phyloP scores from a whole-genome alignment of 2,888 invertebrate species.

The Prosopocoilus inquinatus region DNA sequence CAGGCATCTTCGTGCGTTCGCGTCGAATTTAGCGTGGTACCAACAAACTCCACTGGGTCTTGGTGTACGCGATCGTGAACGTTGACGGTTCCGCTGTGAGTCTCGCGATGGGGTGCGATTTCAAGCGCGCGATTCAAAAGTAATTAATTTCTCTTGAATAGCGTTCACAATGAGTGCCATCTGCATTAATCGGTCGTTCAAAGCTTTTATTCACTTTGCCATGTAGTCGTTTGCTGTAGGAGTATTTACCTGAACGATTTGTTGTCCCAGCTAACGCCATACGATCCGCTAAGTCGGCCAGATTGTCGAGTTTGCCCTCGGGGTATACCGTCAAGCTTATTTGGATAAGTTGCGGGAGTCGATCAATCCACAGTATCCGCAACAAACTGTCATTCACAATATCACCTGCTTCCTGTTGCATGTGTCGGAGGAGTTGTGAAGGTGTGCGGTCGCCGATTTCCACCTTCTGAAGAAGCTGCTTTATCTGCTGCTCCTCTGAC shows the following conservation, averaged over 20 bases:
- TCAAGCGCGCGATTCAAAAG: background rate
- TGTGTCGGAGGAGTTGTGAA: constrained; percentile 13
- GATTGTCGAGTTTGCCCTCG: background rate
- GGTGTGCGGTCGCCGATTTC: constrained; percentile 20
- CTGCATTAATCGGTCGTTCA: no score
- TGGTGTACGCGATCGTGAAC: background rate
- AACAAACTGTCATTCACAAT: no score
- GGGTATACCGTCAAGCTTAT: constrained; percentile 8
- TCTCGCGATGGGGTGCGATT: background rate
- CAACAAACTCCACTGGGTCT: constrained; percentile 12
- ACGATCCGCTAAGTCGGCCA: constrained; percentile 1
- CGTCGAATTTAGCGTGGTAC: constrained; percentile 21
- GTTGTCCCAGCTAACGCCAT: no score
- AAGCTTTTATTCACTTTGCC: background rate
- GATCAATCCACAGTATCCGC: no score
- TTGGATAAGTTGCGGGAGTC: background rate
- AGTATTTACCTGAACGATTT: no score
- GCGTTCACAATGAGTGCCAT: no score
- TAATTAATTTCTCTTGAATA: no score
- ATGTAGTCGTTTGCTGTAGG: no score
- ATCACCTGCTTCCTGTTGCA: background rate
- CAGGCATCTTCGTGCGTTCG: constrained; percentile 13
- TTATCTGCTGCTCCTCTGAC: background rate
- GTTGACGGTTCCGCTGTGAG: background rate
- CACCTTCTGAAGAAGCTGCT: background rate